Conservation (phyloP, 2,888 invertebrate genomes). For the Trachelus troglodyta region DNA sequence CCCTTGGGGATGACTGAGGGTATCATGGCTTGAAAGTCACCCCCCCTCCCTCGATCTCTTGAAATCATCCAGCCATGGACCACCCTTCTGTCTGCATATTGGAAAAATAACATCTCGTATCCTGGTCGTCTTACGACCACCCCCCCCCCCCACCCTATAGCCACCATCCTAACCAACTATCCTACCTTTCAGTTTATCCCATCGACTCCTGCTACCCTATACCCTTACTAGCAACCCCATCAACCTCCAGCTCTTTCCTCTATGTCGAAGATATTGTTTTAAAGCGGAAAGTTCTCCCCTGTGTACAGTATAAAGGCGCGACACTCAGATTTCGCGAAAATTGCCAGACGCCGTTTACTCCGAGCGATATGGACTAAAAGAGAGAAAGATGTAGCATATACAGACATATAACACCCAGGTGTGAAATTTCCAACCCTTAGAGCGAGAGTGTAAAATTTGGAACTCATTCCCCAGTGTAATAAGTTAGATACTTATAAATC, state of each 20-base stretch:
- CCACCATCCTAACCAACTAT: conserved; percentile 37
- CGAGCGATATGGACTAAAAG: background rate
- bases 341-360: conserved; percentile 5
- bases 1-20: conserved; percentile 46
- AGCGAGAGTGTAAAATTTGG: background rate
- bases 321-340: conserved; percentile 13
- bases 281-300: conserved; percentile 61
- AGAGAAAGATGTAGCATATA: background rate
- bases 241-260: conserved; percentile 30
- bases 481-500: background rate
- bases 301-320: conserved; percentile 42
- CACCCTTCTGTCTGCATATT: conserved; percentile 42
- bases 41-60: conserved; percentile 22
- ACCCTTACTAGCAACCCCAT: background rate
- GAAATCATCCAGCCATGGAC: conserved; percentile 33
- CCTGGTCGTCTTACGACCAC: background rate
- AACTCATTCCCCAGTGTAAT: background rate
- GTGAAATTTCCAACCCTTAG: background rate
- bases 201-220: conserved; percentile 32
- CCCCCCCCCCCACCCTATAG: background rate
- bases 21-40: conserved; percentile 43
- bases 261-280: conserved; percentile 57
- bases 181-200: background rate
- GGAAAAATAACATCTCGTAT: conserved; percentile 46
- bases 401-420: background rate